These are phyloP conservation scores for Hystrix cristata DNA, from an alignment of 2,113 vertebrate species.

Conservation along the genomic window DNA sequence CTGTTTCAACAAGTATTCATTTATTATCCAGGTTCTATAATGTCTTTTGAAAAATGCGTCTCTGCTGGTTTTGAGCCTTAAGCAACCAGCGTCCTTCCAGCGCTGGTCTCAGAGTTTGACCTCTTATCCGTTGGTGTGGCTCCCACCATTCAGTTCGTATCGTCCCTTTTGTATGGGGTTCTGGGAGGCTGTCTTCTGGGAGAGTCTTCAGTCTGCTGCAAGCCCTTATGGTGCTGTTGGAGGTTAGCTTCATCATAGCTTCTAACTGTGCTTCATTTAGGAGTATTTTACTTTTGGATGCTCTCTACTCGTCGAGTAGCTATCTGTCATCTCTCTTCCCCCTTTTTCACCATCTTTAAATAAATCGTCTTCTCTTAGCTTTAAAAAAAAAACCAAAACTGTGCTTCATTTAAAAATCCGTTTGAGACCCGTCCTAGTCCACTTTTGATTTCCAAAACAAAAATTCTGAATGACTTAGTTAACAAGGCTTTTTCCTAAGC, in stretches of 20 bases:
- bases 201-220: not conserved
- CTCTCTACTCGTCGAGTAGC: too few species aligned
- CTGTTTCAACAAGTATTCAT: not conserved
- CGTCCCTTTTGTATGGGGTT: not conserved
- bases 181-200: not conserved
- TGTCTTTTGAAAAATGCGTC: not conserved
- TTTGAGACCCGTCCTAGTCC: not conserved
- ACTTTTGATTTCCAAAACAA: not conserved
- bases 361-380: too few species aligned
- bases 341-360: too few species aligned
- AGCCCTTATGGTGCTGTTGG: not conserved
- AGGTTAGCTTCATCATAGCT: not conserved
- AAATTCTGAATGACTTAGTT: not conserved
- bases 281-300: too few species aligned
- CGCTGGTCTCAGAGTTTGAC: not conserved
- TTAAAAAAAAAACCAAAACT: too few species aligned
- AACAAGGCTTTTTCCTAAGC: not conserved
- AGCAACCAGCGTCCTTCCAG: not conserved
- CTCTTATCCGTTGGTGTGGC: too few species aligned
- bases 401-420: not conserved
- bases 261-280: not conserved
- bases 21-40: not conserved
- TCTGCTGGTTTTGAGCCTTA: not conserved
- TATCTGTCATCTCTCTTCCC: too few species aligned
- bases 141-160: rapidly evolving